Evolutionary conservation across 2,797 vertebrate species (phyloP).

Genomic region (Alca torda): DNA sequence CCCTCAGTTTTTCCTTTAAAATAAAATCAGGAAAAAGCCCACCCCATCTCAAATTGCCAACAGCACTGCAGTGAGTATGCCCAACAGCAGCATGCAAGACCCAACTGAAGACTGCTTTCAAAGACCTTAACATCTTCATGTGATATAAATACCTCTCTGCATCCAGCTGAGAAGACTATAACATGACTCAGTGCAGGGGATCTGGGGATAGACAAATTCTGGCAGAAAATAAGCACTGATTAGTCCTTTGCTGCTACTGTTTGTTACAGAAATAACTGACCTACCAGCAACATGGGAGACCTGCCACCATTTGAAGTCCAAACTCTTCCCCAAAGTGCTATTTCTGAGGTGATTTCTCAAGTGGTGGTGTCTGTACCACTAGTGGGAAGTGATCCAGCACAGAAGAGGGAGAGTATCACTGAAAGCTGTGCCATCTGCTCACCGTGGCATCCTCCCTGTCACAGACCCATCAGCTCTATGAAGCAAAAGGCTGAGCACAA

Average conservation of each 20-base stretch:
- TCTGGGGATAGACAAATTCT: neutral
- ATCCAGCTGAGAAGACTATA: neutral
- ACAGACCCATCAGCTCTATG: neutral
- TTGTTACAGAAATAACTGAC: neutral
- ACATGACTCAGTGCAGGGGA: neutral
- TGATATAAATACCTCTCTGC: neutral
- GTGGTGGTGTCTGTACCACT: neutral
- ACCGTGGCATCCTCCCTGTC: neutral
- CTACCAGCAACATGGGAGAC: neutral
- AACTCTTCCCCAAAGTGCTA: neutral
- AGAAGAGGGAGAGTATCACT: neutral
- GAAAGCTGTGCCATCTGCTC: neutral
- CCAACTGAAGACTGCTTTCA: neutral
- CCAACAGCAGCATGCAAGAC: neutral
- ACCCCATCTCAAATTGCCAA: neutral
- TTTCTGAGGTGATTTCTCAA: constrained; percentile 18
- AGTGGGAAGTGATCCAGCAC: neutral
- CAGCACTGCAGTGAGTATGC: neutral
- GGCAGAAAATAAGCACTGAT: neutral
- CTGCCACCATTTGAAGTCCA: neutral
- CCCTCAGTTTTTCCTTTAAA: neutral
- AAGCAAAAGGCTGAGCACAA: neutral
- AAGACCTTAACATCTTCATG: neutral
- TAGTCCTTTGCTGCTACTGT: neutral
- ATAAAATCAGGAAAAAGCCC: neutral